These are phyloP conservation scores for Palloptera scutellata DNA, from an alignment of 2,888 invertebrate genomes.

Conservation along the genomic window DNA sequence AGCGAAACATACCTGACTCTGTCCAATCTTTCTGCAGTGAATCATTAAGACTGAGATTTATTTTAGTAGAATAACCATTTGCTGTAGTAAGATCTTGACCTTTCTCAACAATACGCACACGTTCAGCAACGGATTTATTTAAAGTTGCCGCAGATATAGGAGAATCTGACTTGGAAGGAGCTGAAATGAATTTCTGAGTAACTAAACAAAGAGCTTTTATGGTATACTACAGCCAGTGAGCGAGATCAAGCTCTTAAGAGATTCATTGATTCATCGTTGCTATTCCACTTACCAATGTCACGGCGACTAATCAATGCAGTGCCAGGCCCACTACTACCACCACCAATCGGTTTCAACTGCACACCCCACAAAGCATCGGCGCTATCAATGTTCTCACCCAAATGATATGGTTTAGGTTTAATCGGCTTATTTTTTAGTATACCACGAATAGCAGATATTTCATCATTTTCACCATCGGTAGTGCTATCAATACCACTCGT, in stretches of 20 bases:
- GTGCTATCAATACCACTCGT: constrained; percentile 56
- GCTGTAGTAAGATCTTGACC: constrained; percentile 50
- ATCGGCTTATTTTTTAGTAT: constrained; percentile 79
- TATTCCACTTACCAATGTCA: constrained; percentile 13
- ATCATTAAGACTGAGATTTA: constrained; percentile 65
- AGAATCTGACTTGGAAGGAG: constrained; percentile 30
- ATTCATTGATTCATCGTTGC: neutral
- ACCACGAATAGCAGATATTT: constrained; percentile 69
- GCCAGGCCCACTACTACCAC: neutral
- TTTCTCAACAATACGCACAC: constrained; percentile 65
- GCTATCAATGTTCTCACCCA: constrained; percentile 72
- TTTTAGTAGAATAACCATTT: constrained; percentile 69
- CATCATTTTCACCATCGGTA: constrained; percentile 59
- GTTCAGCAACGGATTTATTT: constrained; percentile 65
- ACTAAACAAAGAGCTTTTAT: neutral
- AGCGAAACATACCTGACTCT: constrained; percentile 49
- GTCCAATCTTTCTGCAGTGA: constrained; percentile 40
- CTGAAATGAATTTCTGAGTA: neutral
- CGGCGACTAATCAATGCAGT: neutral
- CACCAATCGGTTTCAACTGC: constrained; percentile 62
- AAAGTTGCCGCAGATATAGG: constrained; percentile 31
- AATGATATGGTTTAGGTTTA: constrained; percentile 77
- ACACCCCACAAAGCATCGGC: constrained; percentile 67
- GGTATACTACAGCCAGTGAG: neutral
- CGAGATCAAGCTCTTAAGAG: neutral